Base-by-base conservation (phyloP, 2,113 vertebrate genomes). In the Austrofundulus limnaeus region DNA sequence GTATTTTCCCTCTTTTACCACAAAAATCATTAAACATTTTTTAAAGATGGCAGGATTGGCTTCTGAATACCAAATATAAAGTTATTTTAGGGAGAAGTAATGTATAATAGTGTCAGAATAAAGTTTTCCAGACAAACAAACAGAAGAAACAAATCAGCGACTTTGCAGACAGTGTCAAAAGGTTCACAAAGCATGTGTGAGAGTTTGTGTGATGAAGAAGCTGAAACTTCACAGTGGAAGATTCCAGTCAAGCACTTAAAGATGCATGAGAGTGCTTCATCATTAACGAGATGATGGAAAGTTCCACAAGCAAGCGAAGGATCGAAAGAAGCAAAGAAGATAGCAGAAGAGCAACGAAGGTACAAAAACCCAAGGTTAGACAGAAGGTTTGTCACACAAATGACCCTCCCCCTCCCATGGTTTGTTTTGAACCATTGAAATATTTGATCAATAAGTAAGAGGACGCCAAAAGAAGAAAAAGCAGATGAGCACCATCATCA, bases 221-320 rank as follows among this genome's bases (percentile, higher is more conserved):
- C 50, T 71, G 41, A 64, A 66, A 50, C 54, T 45, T 42, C 70
- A 38, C 61, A 51, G 54, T 69, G 62, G 75, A 79, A 76, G 76
- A 82, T 83, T 73, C 77, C 65, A 80, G 66, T 72, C 79, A 66
- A 80, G 55, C 52, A 54, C 45, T 91, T 80, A 91, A 91, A 84
- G 71, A 88, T 90, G 75, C 85, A 91, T 89, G 87, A 80, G 59
- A 60, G 64, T 68, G 60, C 71, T 88, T 67, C 76, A 84, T 85
- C 86, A 85, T 88, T 90, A 88, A 91, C 72, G 66, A 88, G 86
- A 47, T 54, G 77, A 88, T 80, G 87, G 90, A 92, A 92, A 90
- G 79, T 91, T 88, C 81, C 85, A 79, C 74, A 50, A 25, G 39
- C 7, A 52, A 72, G 60, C 2, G 57, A 64, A 53, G 81, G 66